Percentiles rank a stretch among this genome's conserved stretches.
Conservation (phyloP, 2,797 vertebrate species). For the Centroberyx gerrardi region DNA sequence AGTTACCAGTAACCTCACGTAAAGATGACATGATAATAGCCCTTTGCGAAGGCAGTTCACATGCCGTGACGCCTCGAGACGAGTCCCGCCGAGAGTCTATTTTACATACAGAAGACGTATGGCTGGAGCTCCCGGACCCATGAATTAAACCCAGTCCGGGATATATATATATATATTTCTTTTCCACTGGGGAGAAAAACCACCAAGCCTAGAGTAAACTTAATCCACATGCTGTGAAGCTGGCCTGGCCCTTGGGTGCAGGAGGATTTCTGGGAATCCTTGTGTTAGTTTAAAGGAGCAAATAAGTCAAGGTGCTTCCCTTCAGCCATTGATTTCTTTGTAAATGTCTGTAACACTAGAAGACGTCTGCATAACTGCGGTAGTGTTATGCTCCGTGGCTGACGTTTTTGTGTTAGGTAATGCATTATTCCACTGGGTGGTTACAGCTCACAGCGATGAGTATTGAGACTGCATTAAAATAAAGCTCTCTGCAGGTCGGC, state of each 20-base stretch:
- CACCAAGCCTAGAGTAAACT: constrained; percentile 1
- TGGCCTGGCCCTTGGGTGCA: constrained; percentile 4
- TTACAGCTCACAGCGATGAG: neutral
- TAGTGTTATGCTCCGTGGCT: neutral
- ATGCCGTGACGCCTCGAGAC: constrained; percentile 65
- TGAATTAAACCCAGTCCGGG: constrained; percentile 31
- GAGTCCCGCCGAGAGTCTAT: constrained; percentile 54
- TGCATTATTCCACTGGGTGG: neutral
- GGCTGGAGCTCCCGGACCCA: constrained; percentile 67
- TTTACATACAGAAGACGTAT: constrained; percentile 64
- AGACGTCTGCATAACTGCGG: neutral
- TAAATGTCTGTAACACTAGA: constrained; percentile 1
- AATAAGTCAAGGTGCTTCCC: no score
- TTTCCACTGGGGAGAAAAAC: neutral
- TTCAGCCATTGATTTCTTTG: no score
- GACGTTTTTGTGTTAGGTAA: neutral
- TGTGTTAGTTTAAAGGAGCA: constrained; percentile 6
- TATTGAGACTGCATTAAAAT: constrained; percentile 5
- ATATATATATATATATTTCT: neutral
- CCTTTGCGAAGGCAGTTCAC: constrained; percentile 82
- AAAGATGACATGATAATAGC: constrained; percentile 76
- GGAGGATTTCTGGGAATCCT: constrained; percentile 1
- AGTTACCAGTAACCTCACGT: constrained; percentile 40
- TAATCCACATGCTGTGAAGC: constrained; percentile 19
- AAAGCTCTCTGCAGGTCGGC: constrained; percentile 30